Base-by-base conservation (phyloP, 2,888 invertebrate genomes). In the Rhingia rostrata region DNA sequence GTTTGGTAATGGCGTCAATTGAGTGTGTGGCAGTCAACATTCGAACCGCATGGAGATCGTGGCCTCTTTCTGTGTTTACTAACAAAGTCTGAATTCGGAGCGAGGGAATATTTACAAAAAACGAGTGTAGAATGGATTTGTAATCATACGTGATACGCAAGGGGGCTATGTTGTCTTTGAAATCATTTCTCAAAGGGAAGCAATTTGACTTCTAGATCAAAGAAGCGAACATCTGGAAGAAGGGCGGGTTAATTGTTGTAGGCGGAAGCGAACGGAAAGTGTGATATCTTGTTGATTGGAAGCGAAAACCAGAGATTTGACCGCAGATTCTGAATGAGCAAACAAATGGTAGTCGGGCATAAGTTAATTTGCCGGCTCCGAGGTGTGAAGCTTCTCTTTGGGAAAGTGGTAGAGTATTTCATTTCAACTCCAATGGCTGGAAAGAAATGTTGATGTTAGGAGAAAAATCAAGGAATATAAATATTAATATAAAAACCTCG, bases 1-100 rank as follows among this genome's bases (percentile, higher is more conserved):
- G 7, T 41, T 41, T 9, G 49, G n/a, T 74, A 58, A 66, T 66
- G 74, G 75, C 75, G 67, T 75, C 75, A 60, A 75, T 60, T 67
- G 66, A 49, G 33, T 64, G 63, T 49, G 49, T 37, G 54, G 45
- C 73, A 63, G 63, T 73, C 63, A 73, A 12, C 12, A 33, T 12
- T 12, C 32, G 37, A 10, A 64, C 45, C 33, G 41, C 53, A 43
- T 30, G 10, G 43, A 51, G 66, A 75, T 75, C 64, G 66, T 58
- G 74, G 51, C 54, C 58, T 22, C 67, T 14, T 14, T 35, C n/a
- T 7, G 33, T 75, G 67, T 75, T 75, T 75, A 75, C 67, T 14
- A 45, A 66, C 60, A 66, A 66, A 49, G 5, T 6, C 47, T 22
- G 35, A 33, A 49, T 66, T 51, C 35, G 12, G 58, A 30, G 35